Percentiles rank a stretch among this genome's conserved stretches.
Evolutionary conservation across 2,797 vertebrate genomes (phyloP).

Genomic region (Salmo trutta): DNA sequence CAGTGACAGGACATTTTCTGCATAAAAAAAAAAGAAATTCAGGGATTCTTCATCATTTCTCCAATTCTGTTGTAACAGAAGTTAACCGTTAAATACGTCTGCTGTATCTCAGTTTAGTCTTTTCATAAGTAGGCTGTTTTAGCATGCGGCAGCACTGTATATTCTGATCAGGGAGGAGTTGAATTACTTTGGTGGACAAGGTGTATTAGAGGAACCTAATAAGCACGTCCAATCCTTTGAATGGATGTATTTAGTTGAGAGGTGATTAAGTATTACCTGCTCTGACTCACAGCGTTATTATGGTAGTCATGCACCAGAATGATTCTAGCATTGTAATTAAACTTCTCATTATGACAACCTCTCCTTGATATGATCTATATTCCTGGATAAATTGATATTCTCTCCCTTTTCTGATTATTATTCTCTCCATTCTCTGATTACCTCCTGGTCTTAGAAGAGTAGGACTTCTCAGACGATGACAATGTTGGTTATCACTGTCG

Average conservation of each 20-base stretch:
- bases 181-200: conserved; percentile 25
- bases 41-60: too few species aligned
- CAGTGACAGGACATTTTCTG: too few species aligned
- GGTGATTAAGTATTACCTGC: conserved; percentile 20
- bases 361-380: conserved; percentile 3
- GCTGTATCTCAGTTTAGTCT: too few species aligned
- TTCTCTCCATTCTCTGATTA: neutral
- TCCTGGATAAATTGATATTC: neutral
- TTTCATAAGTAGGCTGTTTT: too few species aligned
- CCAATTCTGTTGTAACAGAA: too few species aligned
- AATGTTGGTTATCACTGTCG: neutral
- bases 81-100: too few species aligned
- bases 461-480: neutral
- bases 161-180: neutral
- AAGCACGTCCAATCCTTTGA: conserved; percentile 13
- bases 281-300: conserved; percentile 11
- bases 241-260: conserved; percentile 34
- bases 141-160: neutral
- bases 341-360: neutral
- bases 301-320: conserved; percentile 4
- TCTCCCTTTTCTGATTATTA: neutral
- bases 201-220: conserved; percentile 25
- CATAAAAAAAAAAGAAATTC: too few species aligned
- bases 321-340: neutral
- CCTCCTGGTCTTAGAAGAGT: neutral